Evolutionary conservation across 2,888 invertebrate genomes (phyloP).

Genomic region (Stenodera caucasica): DNA sequence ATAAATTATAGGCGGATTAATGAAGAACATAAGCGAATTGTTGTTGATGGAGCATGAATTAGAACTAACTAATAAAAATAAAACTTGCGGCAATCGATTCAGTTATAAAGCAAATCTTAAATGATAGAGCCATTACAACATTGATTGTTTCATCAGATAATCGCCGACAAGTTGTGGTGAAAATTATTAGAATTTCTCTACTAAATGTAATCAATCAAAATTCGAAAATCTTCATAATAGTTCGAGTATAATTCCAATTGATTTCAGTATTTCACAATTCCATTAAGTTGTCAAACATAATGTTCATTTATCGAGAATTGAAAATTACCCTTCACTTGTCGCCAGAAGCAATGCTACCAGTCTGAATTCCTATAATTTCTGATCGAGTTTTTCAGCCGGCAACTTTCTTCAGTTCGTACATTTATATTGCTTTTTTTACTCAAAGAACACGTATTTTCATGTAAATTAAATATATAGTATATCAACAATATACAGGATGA

Average conservation of each 20-base stretch:
- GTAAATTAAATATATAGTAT: background rate
- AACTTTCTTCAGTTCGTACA: too few relatives aligned
- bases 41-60: background rate
- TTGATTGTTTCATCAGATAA: too few relatives aligned
- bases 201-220: background rate
- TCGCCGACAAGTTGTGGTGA: too few relatives aligned
- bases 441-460: background rate
- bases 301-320: slow-evolving; percentile 2
- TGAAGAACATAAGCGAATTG: background rate
- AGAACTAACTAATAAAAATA: background rate
- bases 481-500: background rate
- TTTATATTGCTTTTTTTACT: background rate
- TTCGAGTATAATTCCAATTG: background rate
- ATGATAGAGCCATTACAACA: background rate
- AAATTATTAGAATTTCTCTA: background rate
- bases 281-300: slow-evolving; percentile 6
- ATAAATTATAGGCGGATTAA: slow-evolving; percentile 1
- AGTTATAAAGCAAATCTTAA: background rate
- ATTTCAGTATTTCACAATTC: slow-evolving; percentile 3
- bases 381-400: slow-evolving; percentile 1
- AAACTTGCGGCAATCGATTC: background rate
- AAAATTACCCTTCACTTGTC: slow-evolving; percentile 9
- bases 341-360: slow-evolving; percentile 1
- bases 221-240: background rate
- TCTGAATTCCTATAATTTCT: slow-evolving; percentile 3